A percentile compares a stretch with the other conserved stretches of the same genome.
These are phyloP conservation scores for Chelidonichthys spinosus DNA, from an alignment of 2,797 vertebrate species.

Conservation along the genomic window DNA sequence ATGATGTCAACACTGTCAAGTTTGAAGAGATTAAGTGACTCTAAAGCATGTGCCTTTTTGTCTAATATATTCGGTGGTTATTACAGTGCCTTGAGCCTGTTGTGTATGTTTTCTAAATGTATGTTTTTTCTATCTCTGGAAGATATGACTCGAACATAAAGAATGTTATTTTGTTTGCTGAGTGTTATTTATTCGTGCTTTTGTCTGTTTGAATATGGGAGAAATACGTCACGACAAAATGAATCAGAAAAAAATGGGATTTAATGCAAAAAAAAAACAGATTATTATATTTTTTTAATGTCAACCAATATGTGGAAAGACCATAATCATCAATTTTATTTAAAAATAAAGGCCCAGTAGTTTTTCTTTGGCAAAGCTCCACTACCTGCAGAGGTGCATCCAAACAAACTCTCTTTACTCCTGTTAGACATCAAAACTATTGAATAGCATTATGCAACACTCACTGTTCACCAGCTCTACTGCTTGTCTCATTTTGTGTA, in stretches of 20 bases:
- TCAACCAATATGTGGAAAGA: neutral
- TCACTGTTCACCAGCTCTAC: no score
- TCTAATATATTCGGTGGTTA: conserved; percentile 32
- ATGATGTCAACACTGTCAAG: conserved; percentile 46
- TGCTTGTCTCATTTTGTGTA: no score
- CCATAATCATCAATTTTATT: neutral
- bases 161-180: conserved; percentile 42
- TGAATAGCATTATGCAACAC: no score
- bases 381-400: no score
- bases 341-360: no score
- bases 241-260: neutral
- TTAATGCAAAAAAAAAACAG: neutral
- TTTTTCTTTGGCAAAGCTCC: no score
- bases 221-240: neutral
- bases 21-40: conserved; percentile 22
- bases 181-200: conserved; percentile 22
- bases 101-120: conserved; percentile 62
- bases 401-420: no score
- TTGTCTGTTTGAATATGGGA: conserved; percentile 10
- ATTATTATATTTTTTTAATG: neutral
- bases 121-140: conserved; percentile 59
- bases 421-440: no score
- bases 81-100: conserved; percentile 34
- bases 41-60: conserved; percentile 57
- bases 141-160: conserved; percentile 60